These are phyloP conservation scores for Beris morrisii DNA, from an alignment of 2,888 invertebrate species.

Conservation along the genomic window DNA sequence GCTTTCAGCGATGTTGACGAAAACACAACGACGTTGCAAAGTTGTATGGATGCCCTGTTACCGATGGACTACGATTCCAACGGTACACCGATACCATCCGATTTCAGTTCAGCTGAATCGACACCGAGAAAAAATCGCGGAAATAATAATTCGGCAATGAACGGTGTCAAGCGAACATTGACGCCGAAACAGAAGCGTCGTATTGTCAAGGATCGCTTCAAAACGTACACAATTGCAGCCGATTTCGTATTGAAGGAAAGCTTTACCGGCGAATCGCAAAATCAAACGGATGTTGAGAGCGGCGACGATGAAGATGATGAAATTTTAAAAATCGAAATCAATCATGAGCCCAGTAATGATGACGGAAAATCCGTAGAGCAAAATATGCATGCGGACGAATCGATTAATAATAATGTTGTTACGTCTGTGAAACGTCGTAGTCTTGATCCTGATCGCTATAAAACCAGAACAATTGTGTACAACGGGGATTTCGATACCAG, in stretches of 20 bases:
- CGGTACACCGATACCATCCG: conserved; percentile 68
- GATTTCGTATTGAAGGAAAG: conserved; percentile 56
- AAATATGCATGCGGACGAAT: not conserved
- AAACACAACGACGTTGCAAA: conserved; percentile 61
- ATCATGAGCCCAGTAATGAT: conserved; percentile 34
- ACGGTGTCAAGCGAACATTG: conserved; percentile 51
- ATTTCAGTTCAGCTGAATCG: conserved; percentile 73
- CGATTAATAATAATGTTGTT: conserved; percentile 18
- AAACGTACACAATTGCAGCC: conserved; percentile 78
- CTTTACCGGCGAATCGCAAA: conserved; percentile 41
- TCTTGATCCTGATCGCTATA: conserved; percentile 72
- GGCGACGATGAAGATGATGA: conserved; percentile 53
- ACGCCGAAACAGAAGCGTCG: conserved; percentile 79
- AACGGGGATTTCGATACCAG: conserved; percentile 1
- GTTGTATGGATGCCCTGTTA: conserved; percentile 58
- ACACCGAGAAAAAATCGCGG: conserved; percentile 64
- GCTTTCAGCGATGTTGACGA: conserved; percentile 66
- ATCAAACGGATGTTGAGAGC: conserved; percentile 28
- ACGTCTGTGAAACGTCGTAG: conserved; percentile 54
- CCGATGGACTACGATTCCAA: conserved; percentile 57
- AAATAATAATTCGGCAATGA: conserved; percentile 46
- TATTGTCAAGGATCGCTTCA: conserved; percentile 75
- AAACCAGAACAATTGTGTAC: conserved; percentile 66
- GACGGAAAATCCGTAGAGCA: not conserved
- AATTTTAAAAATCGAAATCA: conserved; percentile 51